phyloP scores from a whole-genome alignment of 35 echinoderm and acorn worm genomes.

The Apostichopus japonicus region DNA sequence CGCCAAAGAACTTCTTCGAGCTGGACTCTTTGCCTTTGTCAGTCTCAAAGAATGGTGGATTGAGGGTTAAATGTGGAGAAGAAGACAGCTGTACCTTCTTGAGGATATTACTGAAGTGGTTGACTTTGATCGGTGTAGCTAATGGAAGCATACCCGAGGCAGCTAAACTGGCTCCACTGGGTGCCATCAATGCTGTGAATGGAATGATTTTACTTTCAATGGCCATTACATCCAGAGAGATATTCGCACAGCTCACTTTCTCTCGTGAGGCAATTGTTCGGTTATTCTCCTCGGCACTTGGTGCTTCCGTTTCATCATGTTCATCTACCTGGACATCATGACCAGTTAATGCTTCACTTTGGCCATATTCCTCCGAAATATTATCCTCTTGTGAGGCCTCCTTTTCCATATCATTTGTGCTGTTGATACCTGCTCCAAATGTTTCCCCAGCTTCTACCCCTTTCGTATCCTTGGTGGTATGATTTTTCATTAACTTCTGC shows the following conservation, averaged over 20 bases:
- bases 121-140: constrained; percentile 35
- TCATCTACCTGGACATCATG: no score
- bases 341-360: neutral
- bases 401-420: neutral
- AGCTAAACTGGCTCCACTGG: constrained; percentile 4
- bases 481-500: constrained; percentile 52
- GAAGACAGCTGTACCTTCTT: constrained; percentile 60
- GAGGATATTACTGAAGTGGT: constrained; percentile 52
- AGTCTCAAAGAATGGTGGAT: constrained; percentile 76
- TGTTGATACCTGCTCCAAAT: neutral
- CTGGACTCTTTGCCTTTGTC: constrained; percentile 64
- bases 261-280: no score
- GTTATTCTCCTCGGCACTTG: neutral
- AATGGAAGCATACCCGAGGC: constrained; percentile 5
- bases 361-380: neutral
- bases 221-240: neutral
- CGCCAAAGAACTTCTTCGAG: constrained; percentile 52
- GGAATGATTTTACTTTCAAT: constrained; percentile 16
- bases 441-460: neutral
- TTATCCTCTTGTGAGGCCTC: neutral
- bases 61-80: constrained; percentile 65
- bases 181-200: constrained; percentile 17
- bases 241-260: neutral
- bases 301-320: neutral
- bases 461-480: neutral